Base-by-base conservation (phyloP, 2,797 vertebrate genomes). In the Meda fulgida region DNA sequence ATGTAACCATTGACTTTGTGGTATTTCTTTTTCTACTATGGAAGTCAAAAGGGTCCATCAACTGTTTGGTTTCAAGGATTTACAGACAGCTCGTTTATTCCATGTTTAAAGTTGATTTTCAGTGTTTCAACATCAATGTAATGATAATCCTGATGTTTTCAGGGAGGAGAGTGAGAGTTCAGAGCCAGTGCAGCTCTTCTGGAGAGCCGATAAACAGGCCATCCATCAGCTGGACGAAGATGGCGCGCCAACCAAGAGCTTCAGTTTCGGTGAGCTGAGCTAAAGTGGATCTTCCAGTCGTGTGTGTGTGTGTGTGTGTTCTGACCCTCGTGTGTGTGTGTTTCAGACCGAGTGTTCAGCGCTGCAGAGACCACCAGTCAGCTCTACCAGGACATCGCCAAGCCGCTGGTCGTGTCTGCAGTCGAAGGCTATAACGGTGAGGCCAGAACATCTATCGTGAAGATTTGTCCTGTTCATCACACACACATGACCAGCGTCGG, bases 361-460 rank as follows among this genome's bases (percentile, higher is more conserved):
- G 93, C 96, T 1, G 90, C 91, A 0, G 96, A 98, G 92, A 95
- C 93, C 38, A 98, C 97, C 29, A 91, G 89, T 83, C 94, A 97
- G 65, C 93, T 99, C 6, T 99, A 98, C 83, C 94, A 97, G 83
- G 94, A 93, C 60, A 95, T 98, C 13, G 97, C 97, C 3, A 97
- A 97, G 87, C 96, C 98, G 19, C 94, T 99, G 91, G 97, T 99
- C 55, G 93, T 96, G 26, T 98, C 98, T 48, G 92, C 96, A 16
- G 96, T 99, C 9, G 92, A 95, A 77, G 98, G 98, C 43, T 99
- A 99, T 82, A 98, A 99, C 90, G 98, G 98, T 99, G 88, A 72
- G 93, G 34, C 11, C 69, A 11, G 53, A 31, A 8, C 53, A n/a
- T 53, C 19, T 21, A 14, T 14, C 43, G 0, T 13, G 43, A 43